phyloP scores from a whole-genome alignment of 2,113 vertebrate genomes.

The Nerophis lumbriciformis region DNA sequence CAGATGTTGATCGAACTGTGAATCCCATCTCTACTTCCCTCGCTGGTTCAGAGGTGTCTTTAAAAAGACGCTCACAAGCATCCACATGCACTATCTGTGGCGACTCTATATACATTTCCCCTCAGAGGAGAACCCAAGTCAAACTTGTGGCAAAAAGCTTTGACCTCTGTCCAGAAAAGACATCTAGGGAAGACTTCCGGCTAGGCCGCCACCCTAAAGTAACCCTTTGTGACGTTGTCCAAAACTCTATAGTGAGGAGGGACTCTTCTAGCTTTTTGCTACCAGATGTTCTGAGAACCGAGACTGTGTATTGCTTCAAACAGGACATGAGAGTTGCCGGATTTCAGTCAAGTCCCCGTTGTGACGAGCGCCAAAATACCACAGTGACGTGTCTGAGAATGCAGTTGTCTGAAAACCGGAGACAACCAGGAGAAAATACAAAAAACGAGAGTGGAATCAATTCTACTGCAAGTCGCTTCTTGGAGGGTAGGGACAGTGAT shows the following conservation, averaged over 20 bases:
- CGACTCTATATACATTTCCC: conserved; percentile 11
- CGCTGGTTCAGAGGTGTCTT: conserved; percentile 10
- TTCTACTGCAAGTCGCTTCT: not conserved
- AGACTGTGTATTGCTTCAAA: conserved; percentile 50
- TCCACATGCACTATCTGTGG: conserved; percentile 12
- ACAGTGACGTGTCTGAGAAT: not conserved
- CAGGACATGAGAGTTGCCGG: conserved; percentile 28
- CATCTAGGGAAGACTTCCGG: not conserved
- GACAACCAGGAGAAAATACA: not conserved
- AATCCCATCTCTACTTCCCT: not conserved
- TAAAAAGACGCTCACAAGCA: conserved; percentile 16
- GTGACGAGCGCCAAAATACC: conserved; percentile 12
- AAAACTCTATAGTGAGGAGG: conserved; percentile 15
- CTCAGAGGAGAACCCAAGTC: conserved; percentile 4
- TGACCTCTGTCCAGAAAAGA: not conserved
- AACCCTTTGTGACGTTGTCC: conserved; percentile 44
- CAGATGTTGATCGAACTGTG: conserved; percentile 33
- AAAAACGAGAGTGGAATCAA: not conserved
- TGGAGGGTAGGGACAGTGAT: conserved; percentile 3
- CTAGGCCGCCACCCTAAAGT: conserved; percentile 33
- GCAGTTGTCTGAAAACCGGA: conserved; percentile 8
- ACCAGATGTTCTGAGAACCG: conserved; percentile 32
- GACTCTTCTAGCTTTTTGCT: conserved; percentile 29
- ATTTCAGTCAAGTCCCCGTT: conserved; percentile 14
- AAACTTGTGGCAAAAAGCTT: conserved; percentile 2